Evolutionary conservation across 2,888 invertebrate genomes (phyloP).

Genomic region (Pristionchus maxplancki): DNA sequence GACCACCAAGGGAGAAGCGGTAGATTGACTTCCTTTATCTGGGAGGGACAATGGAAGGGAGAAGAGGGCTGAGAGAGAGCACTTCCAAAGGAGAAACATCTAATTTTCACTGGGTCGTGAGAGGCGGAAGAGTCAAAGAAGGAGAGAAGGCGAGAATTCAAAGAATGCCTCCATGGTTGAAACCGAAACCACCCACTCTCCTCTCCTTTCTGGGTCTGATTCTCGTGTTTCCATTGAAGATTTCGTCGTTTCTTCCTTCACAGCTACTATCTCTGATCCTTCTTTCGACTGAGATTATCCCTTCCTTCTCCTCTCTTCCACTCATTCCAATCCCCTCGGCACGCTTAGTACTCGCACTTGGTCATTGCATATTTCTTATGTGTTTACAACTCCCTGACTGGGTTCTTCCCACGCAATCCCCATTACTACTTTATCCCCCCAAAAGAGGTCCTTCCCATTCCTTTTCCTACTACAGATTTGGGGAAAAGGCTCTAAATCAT

Average conservation of each 20-base stretch:
- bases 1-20: conserved; percentile 14
- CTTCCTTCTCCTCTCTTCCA: background rate
- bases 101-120: conserved; percentile 17
- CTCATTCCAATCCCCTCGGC: conserved; percentile 1
- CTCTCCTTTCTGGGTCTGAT: background rate
- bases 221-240: background rate
- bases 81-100: background rate
- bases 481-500: background rate
- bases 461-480: background rate
- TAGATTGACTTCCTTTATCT: conserved; percentile 22
- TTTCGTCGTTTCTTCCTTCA: conserved; percentile 2
- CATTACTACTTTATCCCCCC: background rate
- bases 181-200: conserved; percentile 17
- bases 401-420: background rate
- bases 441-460: background rate
- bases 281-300: conserved; percentile 7
- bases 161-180: background rate
- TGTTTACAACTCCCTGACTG: conserved; percentile 1
- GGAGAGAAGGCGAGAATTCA: background rate
- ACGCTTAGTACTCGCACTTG: background rate
- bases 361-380: background rate
- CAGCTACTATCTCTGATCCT: conserved; percentile 6
- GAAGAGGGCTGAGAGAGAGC: background rate
- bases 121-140: conserved; percentile 5
- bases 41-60: background rate